phyloP scores from a whole-genome alignment of 1,140 invertebrate species.

The Paramacrobiotus metropolitanus region DNA sequence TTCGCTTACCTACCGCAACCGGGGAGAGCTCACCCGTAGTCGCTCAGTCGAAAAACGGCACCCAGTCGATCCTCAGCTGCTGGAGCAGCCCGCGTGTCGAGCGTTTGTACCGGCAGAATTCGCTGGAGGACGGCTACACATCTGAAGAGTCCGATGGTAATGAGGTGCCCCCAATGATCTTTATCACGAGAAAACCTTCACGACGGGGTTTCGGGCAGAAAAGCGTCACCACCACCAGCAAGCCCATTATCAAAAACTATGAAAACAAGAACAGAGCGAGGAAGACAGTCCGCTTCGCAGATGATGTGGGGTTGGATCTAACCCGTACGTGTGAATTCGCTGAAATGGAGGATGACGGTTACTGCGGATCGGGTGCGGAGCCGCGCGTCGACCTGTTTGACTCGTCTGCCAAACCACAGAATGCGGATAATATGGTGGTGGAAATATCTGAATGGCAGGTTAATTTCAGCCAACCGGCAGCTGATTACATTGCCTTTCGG shows the following conservation, averaged over 20 bases:
- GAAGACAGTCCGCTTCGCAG: constrained; percentile 77
- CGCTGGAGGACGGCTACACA: neutral
- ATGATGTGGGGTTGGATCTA: constrained; percentile 60
- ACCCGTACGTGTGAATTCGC: constrained; percentile 61
- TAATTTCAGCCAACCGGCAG: constrained; percentile 65
- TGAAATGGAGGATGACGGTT: constrained; percentile 55
- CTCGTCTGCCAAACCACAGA: constrained; percentile 26
- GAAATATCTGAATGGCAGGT: constrained; percentile 38
- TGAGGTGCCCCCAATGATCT: neutral
- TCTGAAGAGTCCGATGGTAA: neutral
- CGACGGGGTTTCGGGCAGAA: neutral
- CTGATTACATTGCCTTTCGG: constrained; percentile 69
- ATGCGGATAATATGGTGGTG: constrained; percentile 14
- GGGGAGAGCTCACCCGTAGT: too few relatives aligned
- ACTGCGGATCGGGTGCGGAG: constrained; percentile 20
- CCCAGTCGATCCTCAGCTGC: neutral
- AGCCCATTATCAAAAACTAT: too few relatives aligned
- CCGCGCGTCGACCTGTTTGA: constrained; percentile 21
- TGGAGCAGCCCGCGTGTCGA: neutral
- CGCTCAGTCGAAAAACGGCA: too few relatives aligned
- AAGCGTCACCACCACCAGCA: neutral
- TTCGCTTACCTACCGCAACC: too few relatives aligned
- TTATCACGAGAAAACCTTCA: neutral
- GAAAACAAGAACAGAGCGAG: constrained; percentile 27
- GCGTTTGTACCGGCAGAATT: neutral